Percentiles rank a stretch among this genome's conserved stretches.
These are phyloP conservation scores for Oryzias sinensis DNA, from an alignment of 2,797 vertebrate species.

Conservation along the genomic window DNA sequence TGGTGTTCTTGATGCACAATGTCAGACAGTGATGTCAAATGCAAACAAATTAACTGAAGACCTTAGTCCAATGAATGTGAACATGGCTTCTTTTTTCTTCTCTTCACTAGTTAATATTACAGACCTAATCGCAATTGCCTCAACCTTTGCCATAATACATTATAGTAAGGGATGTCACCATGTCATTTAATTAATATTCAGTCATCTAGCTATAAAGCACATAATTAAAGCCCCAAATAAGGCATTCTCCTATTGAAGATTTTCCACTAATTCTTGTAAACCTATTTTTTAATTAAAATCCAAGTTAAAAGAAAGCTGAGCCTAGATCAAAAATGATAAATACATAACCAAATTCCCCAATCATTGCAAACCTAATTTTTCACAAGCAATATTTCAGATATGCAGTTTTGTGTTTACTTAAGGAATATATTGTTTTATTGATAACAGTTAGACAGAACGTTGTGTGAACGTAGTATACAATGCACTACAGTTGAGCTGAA, in stretches of 20 bases:
- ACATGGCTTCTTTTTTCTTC: not conserved
- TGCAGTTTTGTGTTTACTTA: no score
- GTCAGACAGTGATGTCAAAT: conserved; percentile 10
- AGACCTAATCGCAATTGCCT: conserved; percentile 15
- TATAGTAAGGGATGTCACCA: conserved; percentile 22
- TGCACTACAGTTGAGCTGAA: conserved; percentile 3
- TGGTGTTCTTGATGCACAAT: conserved; percentile 5
- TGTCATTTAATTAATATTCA: conserved; percentile 34
- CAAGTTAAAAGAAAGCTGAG: conserved; percentile 5
- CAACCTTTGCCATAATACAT: conserved; percentile 15
- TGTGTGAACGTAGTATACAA: conserved; percentile 12
- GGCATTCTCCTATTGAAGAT: conserved; percentile 9
- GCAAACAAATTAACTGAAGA: conserved; percentile 20
- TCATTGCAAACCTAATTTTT: not conserved
- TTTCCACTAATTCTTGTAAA: conserved; percentile 31
- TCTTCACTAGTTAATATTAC: conserved; percentile 10
- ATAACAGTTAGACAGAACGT: conserved; percentile 1
- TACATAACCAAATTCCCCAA: conserved; percentile 11
- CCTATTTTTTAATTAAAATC: conserved; percentile 31
- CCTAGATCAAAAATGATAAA: conserved; percentile 13
- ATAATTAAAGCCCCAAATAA: conserved; percentile 12
- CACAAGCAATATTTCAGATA: not conserved
- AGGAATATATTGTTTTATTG: not conserved
- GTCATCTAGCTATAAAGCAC: conserved; percentile 13
- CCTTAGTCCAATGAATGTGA: conserved; percentile 9